These are phyloP conservation scores for Piscicola geometra DNA, from an alignment of 2,888 invertebrate species.

Conservation along the genomic window DNA sequence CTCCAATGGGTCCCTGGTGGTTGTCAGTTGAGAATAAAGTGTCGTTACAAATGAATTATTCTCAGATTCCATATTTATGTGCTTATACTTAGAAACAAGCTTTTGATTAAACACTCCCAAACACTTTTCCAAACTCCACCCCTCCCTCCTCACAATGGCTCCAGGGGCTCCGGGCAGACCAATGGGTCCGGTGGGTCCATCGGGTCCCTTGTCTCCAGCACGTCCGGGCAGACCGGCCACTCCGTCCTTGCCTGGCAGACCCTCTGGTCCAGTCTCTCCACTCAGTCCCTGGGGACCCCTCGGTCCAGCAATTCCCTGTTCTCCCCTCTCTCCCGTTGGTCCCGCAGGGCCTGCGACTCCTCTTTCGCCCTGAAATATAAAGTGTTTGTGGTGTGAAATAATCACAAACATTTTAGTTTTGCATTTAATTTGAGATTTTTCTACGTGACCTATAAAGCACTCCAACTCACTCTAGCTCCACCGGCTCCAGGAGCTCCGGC, in stretches of 20 bases:
- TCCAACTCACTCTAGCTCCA: slow-evolving; percentile 10
- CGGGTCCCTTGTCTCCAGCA: slow-evolving; percentile 58
- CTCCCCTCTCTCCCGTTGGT: slow-evolving; percentile 29
- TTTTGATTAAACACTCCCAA: too few species aligned
- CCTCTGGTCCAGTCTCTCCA: slow-evolving; percentile 19
- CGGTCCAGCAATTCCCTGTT: slow-evolving; percentile 14
- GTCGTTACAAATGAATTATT: not conserved
- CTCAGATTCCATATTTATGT: not conserved
- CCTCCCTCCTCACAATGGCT: slow-evolving; percentile 20
- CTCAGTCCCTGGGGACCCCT: slow-evolving; percentile 14
- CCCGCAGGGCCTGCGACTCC: slow-evolving; percentile 30
- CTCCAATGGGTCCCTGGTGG: slow-evolving; percentile 45
- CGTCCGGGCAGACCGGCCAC: slow-evolving; percentile 49
- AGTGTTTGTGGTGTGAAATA: not conserved
- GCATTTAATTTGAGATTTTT: too few species aligned
- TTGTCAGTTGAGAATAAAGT: not conserved
- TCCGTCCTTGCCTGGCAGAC: slow-evolving; percentile 34
- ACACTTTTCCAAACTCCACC: too few species aligned
- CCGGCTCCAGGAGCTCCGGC: slow-evolving; percentile 2
- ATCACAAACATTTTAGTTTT: too few species aligned
- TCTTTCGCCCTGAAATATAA: slow-evolving; percentile 17
- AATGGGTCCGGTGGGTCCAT: slow-evolving; percentile 64
- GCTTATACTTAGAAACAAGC: too few species aligned
- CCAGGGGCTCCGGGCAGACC: slow-evolving; percentile 64
- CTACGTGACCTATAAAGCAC: too few species aligned